Evolutionary conservation across 1,140 invertebrate species (phyloP), one percentile per base, ranked within the genome.

Genomic region (Luehdorfia chinensis): DNA sequence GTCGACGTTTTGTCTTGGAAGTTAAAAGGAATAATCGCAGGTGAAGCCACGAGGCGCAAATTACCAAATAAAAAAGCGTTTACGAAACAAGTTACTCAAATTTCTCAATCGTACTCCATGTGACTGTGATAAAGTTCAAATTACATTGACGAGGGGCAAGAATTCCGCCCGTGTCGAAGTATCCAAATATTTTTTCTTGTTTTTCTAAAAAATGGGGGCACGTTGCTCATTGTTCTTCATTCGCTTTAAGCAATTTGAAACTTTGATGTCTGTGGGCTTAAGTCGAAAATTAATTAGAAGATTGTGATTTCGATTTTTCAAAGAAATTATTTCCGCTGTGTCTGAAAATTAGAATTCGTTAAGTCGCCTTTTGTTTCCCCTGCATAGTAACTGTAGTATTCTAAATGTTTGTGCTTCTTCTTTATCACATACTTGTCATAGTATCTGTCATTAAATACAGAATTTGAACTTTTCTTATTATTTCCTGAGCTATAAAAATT

Each of bases 151-250:
- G 25, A 43, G 39, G 4, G 25, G 13, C 14, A 43, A 28, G 39
- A 43, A 43, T 43, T 14, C 25, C 16, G 39, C 39, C 25, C 39
- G 39, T 43, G 45, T 51, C 50, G 45, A 54, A 33, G 46, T 58
- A 43, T 49, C 50, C 55, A 53, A 58, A 49, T 58, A 53, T 58
- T 53, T 58, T 58, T 49, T 37, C 39, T 52, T 48, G 32, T 31
- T 16, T 33, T 11, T 39, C 25, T 46, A 47, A 44, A 47, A 47
- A 57, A 49, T 45, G 50, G 55, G 45, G 31, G 48, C 46, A 47
- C 30, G 50, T 49, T 57, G 49, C 47, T 50, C 50, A 45, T 54
- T 54, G 25, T 37, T 30, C 37, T 18, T 15, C 25, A 43, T 47
- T 48, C 45, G 45, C 39, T 48, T 31, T 25, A 44, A 34, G 36